Evolutionary conservation across 2,797 vertebrate species (phyloP), one percentile per base, ranked within the genome.

Genomic region (Pygocentrus nattereri): DNA sequence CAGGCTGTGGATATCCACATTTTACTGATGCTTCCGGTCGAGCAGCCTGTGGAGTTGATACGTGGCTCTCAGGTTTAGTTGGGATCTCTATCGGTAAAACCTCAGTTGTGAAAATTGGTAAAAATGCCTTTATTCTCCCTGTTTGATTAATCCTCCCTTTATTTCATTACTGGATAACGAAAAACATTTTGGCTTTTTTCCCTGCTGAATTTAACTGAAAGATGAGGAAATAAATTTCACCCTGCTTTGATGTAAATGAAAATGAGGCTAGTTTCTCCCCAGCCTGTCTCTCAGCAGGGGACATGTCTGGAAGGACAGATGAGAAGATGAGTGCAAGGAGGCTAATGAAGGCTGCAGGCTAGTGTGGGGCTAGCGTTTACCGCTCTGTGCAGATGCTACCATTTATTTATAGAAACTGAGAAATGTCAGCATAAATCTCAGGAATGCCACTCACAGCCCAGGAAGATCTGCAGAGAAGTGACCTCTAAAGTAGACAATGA

Each of bases 321-420:
- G 19, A 64, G 61, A 68, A 49, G 70, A 74, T 75, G 81, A 81
- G 34, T 80, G 76, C 27, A 30, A 81, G 61, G 19, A 74, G 27
- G 74, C 75, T 74, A 77, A 82, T 80, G 69, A 70, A 75, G 13
- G 41, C 74, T 78, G 76, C 64, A 82, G 70, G 58, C 64, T 34
- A 49, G 72, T 64, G 61, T 49, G 59, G 41, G 74, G 21, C 50
- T 47, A 72, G 61, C 11, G 1, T 65, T 76, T 82, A 75, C 52
- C 49, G 12, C 34, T 52, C 59, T 61, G 74, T 31, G 72, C 64
- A 81, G 65, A 76, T 84, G 62, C 68, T 44, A 41, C 21, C 76
- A 76, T 77, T 85, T 83, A 83, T 76, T 84, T 80, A 74, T 65
- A 80, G 19, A 82, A 80, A 79, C 54, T 65, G 16, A 86, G 70